phyloP scores from a whole-genome alignment of 2,888 invertebrate genomes.

The Morpho helenor region DNA sequence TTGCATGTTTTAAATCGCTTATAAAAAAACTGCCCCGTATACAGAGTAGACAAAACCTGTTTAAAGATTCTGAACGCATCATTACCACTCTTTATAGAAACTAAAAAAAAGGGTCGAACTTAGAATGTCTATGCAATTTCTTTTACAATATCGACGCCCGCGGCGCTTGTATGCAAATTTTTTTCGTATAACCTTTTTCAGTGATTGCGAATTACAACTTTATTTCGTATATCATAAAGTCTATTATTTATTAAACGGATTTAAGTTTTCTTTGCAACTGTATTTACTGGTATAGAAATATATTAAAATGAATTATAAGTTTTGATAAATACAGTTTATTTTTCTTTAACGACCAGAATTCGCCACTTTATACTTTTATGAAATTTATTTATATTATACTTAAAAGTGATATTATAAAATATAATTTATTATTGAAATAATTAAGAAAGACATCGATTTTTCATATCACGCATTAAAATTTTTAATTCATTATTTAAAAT shows the following conservation, averaged over 20 bases:
- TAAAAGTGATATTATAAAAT: too few relatives aligned
- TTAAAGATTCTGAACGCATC: conserved; percentile 58
- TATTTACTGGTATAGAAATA: too few relatives aligned
- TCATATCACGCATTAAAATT: too few relatives aligned
- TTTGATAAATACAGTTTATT: too few relatives aligned
- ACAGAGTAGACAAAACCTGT: conserved; percentile 72
- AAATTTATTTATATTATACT: too few relatives aligned
- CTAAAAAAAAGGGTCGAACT: conserved; percentile 5
- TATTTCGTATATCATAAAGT: not conserved
- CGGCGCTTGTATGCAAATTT: conserved; percentile 33
- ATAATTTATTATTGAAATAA: too few relatives aligned
- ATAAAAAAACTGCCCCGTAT: conserved; percentile 50
- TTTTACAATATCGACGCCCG: conserved; percentile 28
- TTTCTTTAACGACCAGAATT: too few relatives aligned
- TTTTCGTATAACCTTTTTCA: conserved; percentile 21
- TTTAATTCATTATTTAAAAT: too few relatives aligned
- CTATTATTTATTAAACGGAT: not conserved
- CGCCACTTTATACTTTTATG: too few relatives aligned
- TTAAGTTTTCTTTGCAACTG: not conserved
- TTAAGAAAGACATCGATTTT: too few relatives aligned
- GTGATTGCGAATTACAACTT: conserved; percentile 14
- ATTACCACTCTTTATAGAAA: conserved; percentile 32
- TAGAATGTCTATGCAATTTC: conserved; percentile 3
- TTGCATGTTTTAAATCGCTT: conserved; percentile 42
- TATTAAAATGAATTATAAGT: too few relatives aligned